These are phyloP conservation scores for Simalia tracyae DNA, from an alignment of 2,797 vertebrate species.

Conservation along the genomic window DNA sequence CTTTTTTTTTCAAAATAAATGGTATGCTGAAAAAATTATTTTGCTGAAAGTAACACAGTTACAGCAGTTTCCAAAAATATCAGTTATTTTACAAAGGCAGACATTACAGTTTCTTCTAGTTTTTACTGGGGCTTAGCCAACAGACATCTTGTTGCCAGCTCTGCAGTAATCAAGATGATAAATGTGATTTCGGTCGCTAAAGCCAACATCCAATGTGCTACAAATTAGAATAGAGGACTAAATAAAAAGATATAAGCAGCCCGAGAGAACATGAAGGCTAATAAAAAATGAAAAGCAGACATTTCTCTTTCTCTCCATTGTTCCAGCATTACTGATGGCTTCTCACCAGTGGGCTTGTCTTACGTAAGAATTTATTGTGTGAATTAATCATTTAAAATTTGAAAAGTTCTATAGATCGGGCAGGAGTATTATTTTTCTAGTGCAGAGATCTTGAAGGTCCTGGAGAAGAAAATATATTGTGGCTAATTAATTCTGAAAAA, in stretches of 20 bases:
- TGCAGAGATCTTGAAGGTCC: constrained; percentile 10
- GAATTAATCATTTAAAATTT: constrained; percentile 11
- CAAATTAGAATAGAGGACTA: constrained; percentile 59
- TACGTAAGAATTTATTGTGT: neutral
- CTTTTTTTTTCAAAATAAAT: constrained; percentile 14
- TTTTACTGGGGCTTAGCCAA: constrained; percentile 66
- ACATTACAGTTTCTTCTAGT: constrained; percentile 60
- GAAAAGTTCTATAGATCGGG: constrained; percentile 2
- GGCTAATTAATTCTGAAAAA: constrained; percentile 56
- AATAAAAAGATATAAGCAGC: constrained; percentile 57
- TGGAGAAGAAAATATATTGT: constrained; percentile 39
- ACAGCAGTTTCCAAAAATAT: constrained; percentile 64
- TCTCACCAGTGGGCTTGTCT: neutral
- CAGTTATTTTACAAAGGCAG: constrained; percentile 52
- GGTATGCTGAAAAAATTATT: constrained; percentile 48
- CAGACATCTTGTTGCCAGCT: constrained; percentile 45
- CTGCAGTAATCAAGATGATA: constrained; percentile 59
- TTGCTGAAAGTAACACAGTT: constrained; percentile 51
- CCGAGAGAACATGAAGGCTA: constrained; percentile 46
- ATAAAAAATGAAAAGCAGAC: constrained; percentile 50
- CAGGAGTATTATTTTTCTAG: constrained; percentile 2
- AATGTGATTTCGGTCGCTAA: constrained; percentile 54
- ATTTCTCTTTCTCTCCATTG: constrained; percentile 22
- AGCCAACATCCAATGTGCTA: constrained; percentile 51
- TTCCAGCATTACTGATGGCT: neutral